Percentiles rank a stretch among this genome's conserved stretches.
Evolutionary conservation across 2,888 invertebrate species (phyloP).

Genomic region (Erebia epiphron): DNA sequence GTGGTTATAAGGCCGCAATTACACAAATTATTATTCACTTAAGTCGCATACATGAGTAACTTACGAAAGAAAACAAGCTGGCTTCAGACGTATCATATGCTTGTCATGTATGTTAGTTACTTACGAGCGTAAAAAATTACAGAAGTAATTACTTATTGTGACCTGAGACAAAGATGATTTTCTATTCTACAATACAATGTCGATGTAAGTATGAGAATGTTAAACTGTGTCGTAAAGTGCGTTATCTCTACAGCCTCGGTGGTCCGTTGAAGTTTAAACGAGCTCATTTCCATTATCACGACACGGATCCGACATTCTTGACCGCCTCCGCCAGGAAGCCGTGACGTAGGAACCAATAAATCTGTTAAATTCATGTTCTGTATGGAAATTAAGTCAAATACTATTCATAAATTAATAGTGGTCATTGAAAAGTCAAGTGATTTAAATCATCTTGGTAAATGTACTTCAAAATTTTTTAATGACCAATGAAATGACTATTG

Average conservation of each 20-base stretch:
- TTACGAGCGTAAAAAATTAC: no score
- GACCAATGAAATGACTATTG: no score
- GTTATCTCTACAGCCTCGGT: slow-evolving; percentile 42
- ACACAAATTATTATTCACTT: no score
- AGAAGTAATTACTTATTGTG: no score
- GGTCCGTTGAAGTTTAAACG: slow-evolving; percentile 28
- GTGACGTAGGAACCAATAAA: background rate
- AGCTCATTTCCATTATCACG: slow-evolving; percentile 10
- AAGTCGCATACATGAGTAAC: no score
- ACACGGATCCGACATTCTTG: slow-evolving; percentile 5
- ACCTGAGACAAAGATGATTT: background rate
- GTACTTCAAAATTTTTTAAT: no score
- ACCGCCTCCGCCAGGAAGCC: slow-evolving; percentile 6
- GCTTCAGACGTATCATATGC: no score
- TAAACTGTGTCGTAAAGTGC: slow-evolving; percentile 35
- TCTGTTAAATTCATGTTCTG: background rate
- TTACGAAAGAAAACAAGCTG: no score
- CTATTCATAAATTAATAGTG: no score
- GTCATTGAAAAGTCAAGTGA: background rate
- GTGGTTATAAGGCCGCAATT: no score
- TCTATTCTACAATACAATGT: slow-evolving; percentile 3
- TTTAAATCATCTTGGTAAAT: no score
- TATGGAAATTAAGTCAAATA: background rate
- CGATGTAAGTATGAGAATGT: background rate
- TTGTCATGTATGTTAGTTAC: no score